Evolutionary conservation across 2,797 vertebrate genomes (phyloP), one percentile per base, ranked within the genome.

Genomic region (Poliocrania exsul): DNA sequence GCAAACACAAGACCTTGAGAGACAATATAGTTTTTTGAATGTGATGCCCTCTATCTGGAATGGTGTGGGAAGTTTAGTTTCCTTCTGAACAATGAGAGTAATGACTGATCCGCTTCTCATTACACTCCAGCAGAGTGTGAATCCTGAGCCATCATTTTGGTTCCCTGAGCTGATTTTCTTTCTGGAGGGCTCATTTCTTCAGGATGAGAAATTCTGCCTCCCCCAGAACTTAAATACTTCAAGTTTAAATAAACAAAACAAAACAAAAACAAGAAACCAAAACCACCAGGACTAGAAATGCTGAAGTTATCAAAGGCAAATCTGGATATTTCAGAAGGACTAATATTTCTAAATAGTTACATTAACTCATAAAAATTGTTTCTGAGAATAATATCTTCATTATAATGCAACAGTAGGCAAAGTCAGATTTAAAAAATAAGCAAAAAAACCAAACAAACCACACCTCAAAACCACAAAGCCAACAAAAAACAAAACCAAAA

Each of bases 41-140:
- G 8, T 54, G 35, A 18, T 74, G 13, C 20, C n/a, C 31, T 77
- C 11, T 28, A 46, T 33, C 44, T 82, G 61, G 65, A 73, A 67
- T 53, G 35, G 40, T 67, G 3, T 50, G 58, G 49, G 46, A 75
- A 69, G 14, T 25, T 69, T 16, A 29, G 20, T 28, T 7, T 2
- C 12, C 17, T n/a, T 57, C 20, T 16, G 3, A 6, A 35, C 12
- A 0, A 10, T 11, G 16, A 10, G 2, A 4, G 5, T 12, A 12
- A 26, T 87, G 50, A 15, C 33, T 82, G 58, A 16, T 65, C 81
- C 58, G 37, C 18, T 17, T 90, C 24, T 79, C 46, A 11, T 15
- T 61, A 44, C 42, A 33, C 62, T 65, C 47, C 13, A 50, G 35
- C 33, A 53, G 28, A 65, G 16, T 3, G 16, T 33, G 33, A 54